These are phyloP conservation scores for Aphodius granarius DNA, from an alignment of 2,888 invertebrate species.

Conservation along the genomic window DNA sequence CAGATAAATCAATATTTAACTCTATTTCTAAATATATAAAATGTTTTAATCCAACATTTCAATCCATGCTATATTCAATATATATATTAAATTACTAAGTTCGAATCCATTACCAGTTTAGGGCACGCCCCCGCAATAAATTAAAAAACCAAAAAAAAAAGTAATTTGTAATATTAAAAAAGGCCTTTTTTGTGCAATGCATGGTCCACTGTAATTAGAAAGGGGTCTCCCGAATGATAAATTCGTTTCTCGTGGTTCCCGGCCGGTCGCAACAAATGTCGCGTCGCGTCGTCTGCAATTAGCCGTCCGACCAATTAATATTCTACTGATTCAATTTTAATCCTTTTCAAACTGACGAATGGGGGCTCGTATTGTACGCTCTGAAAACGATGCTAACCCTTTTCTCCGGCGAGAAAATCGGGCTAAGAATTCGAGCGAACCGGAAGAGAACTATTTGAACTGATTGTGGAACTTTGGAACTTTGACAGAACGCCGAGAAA, in stretches of 20 bases:
- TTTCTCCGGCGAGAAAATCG: background rate
- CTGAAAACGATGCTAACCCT: background rate
- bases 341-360: conserved; percentile 2
- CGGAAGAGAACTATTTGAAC: background rate
- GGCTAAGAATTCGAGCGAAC: background rate
- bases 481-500: background rate
- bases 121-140: background rate
- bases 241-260: background rate
- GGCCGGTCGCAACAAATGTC: background rate
- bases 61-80: background rate
- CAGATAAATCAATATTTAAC: too few species aligned
- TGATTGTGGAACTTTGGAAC: background rate
- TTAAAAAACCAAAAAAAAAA: background rate
- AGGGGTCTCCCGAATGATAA: background rate
- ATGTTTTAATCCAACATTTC: too few species aligned
- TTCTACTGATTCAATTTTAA: conserved; percentile 13
- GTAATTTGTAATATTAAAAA: background rate
- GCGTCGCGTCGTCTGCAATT: background rate
- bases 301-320: conserved; percentile 14
- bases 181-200: background rate
- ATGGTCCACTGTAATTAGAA: background rate
- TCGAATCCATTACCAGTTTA: background rate
- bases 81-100: background rate
- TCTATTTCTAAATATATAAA: too few species aligned
- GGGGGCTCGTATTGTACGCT: background rate